phyloP scores from a whole-genome alignment of 92 coral and sea anemone genomes.

The Heliopora coerulea region DNA sequence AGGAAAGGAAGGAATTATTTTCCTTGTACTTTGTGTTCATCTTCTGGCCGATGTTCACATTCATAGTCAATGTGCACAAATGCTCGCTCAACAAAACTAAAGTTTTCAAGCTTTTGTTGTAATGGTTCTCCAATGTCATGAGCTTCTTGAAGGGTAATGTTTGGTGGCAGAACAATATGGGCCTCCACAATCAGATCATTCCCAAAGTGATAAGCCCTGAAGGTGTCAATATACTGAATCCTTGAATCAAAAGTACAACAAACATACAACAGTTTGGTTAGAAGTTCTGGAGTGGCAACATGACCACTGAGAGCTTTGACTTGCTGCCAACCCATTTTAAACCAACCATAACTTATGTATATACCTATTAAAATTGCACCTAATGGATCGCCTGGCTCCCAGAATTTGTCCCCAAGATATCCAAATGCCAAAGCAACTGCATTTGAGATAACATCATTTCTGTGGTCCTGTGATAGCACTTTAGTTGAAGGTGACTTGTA shows the following conservation, averaged over 20 bases:
- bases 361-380: constrained; percentile 90
- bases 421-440: constrained; percentile 85
- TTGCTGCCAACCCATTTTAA: constrained; percentile 74
- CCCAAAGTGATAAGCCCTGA: constrained; percentile 95
- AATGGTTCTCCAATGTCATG: constrained; percentile 96
- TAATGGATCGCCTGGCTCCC: constrained; percentile 86
- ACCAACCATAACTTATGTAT: constrained; percentile 90
- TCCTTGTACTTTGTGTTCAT: constrained; percentile 43
- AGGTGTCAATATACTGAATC: constrained; percentile 85
- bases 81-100: constrained; percentile 85
- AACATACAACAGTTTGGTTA: constrained; percentile 78
- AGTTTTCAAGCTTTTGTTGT: constrained; percentile 80
- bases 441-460: constrained; percentile 89
- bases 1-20: not conserved
- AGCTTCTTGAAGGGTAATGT: constrained; percentile 75
- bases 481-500: constrained; percentile 63
- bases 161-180: constrained; percentile 88
- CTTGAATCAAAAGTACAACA: constrained; percentile 75
- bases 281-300: constrained; percentile 73
- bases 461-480: constrained; percentile 86
- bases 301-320: constrained; percentile 79
- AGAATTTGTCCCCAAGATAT: constrained; percentile 77
- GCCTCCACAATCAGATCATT: constrained; percentile 83
- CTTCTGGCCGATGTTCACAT: constrained; percentile 78
- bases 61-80: constrained; percentile 98